phyloP scores from a whole-genome alignment of 2,888 invertebrate genomes.

The Perithous albicinctus region DNA sequence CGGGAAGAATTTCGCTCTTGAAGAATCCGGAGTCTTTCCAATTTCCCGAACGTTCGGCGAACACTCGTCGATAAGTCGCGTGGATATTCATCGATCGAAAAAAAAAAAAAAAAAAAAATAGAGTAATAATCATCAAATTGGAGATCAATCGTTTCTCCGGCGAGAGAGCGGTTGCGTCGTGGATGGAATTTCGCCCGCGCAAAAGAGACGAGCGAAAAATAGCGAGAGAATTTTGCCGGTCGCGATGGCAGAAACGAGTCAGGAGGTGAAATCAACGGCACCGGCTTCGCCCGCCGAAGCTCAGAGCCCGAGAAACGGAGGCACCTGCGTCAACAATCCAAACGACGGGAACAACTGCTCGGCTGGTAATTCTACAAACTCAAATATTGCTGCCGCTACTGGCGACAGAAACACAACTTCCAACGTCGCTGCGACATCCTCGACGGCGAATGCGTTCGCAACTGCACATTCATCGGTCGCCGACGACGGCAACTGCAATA shows the following conservation, averaged over 20 bases:
- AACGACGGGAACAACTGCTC: background rate
- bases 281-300: background rate
- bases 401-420: no score
- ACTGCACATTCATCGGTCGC: background rate
- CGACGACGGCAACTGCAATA: background rate
- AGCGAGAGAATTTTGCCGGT: background rate
- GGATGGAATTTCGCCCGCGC: constrained; percentile 2
- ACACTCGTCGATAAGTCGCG: no score
- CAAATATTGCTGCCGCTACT: background rate
- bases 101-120: background rate
- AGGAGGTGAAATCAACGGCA: constrained; percentile 76
- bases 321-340: background rate
- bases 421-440: background rate
- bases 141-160: background rate
- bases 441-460: background rate
- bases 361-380: background rate
- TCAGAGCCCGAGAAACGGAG: background rate
- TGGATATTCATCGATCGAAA: no score
- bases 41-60: no score
- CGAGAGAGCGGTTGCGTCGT: background rate
- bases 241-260: constrained; percentile 81
- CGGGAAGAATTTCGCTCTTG: background rate
- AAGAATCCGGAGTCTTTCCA: no score
- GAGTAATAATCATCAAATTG: background rate
- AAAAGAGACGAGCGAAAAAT: background rate